Conservation (phyloP, 2,888 invertebrate genomes). For the Stenurella melanura region DNA sequence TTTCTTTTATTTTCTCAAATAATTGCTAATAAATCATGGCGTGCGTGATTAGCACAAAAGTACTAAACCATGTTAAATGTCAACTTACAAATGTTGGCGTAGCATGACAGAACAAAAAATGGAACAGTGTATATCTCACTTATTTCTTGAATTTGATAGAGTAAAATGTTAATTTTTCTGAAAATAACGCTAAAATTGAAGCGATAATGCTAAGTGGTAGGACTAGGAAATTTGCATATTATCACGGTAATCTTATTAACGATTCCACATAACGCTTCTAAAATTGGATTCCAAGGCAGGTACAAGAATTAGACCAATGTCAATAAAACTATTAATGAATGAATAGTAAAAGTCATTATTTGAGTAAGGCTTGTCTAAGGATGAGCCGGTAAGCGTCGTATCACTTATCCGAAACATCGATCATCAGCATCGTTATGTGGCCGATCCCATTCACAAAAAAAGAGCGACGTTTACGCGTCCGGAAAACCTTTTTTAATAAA, state of each 20-base stretch:
- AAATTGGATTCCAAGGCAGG: neutral
- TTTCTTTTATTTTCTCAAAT: conserved; percentile 33
- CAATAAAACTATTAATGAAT: too few relatives aligned
- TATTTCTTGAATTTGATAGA: conserved; percentile 46
- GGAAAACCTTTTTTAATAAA: conserved; percentile 48
- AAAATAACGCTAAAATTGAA: conserved; percentile 41
- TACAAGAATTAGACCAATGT: neutral
- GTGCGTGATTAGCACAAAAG: conserved; percentile 49
- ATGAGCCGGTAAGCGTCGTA: too few relatives aligned
- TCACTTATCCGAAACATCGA: too few relatives aligned
- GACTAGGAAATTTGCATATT: conserved; percentile 36
- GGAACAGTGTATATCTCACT: conserved; percentile 46
- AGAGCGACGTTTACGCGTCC: neutral
- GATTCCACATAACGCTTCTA: neutral
- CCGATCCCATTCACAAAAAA: neutral
- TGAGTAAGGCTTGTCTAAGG: too few relatives aligned
- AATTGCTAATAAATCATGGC: conserved; percentile 36
- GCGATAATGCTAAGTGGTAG: conserved; percentile 44
- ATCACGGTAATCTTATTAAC: conserved; percentile 16
- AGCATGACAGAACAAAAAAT: conserved; percentile 49
- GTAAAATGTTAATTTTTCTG: conserved; percentile 44
- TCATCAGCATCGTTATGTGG: neutral
- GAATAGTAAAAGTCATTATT: too few relatives aligned
- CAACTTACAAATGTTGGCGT: conserved; percentile 50
- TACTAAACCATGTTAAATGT: conserved; percentile 52